These are phyloP conservation scores for Riptortus pedestris DNA, from an alignment of 1,140 invertebrate species.

Conservation along the genomic window DNA sequence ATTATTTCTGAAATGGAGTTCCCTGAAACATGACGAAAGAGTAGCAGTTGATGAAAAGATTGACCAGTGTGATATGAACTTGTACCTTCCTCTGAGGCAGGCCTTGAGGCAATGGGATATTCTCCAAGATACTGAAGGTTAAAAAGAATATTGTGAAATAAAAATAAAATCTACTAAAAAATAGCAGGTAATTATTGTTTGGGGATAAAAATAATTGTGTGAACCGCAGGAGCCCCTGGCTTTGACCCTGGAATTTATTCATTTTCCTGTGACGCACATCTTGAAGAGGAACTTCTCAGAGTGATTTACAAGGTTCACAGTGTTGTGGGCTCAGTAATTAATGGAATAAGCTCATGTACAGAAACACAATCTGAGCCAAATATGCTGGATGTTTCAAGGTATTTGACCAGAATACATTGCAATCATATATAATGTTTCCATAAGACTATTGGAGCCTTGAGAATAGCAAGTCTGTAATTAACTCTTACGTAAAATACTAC, in stretches of 20 bases:
- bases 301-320: slow-evolving; percentile 10
- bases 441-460: too few relatives aligned
- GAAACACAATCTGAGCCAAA: not conserved
- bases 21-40: not conserved
- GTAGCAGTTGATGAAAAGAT: slow-evolving; percentile 11
- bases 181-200: too few relatives aligned
- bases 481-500: too few relatives aligned
- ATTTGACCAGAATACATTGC: too few relatives aligned
- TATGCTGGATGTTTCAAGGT: not conserved
- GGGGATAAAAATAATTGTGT: too few relatives aligned
- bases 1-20: slow-evolving; percentile 20
- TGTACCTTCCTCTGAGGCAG: slow-evolving; percentile 15
- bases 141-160: too few relatives aligned
- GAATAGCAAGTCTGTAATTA: too few relatives aligned
- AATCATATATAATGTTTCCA: too few relatives aligned
- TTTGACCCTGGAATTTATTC: slow-evolving; percentile 10
- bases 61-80: not conserved
- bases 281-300: slow-evolving; percentile 14
- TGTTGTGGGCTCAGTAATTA: not conserved
- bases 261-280: slow-evolving; percentile 17
- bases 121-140: slow-evolving; percentile 18
- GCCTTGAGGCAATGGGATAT: slow-evolving; percentile 14
- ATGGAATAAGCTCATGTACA: not conserved
- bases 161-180: too few relatives aligned
- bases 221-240: slow-evolving; percentile 21